Base-by-base conservation (phyloP, 2,888 invertebrate species). In the Andricus quercusramuli region DNA sequence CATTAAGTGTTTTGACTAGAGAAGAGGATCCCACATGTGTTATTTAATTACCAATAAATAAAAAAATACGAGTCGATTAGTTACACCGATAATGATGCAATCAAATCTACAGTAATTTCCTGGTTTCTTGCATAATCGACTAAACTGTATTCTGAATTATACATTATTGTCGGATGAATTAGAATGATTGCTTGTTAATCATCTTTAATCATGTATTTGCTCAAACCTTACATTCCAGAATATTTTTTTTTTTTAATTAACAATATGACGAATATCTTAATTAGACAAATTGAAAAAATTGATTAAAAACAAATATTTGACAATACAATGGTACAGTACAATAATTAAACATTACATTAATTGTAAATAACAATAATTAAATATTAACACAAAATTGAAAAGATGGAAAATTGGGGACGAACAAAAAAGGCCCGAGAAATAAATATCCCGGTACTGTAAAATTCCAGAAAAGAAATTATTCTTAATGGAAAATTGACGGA, bases 1-100 rank as follows among this genome's bases (percentile, higher is more conserved):
- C 25, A 62, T 25, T 22, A 6, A 11, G 2, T 67, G 66, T 67
- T 67, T 67, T 67, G 22, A 37, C 41, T 8, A 67, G n/a, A 41
- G 6, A 67, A n/a, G 37, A 67, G 15, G 22, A 25, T 62, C 25
- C 37, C 3, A 67, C 29, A 25, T 20, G 11, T 32, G 29, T 37
- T 70, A 32, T 32, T 56, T 74, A 74, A 74, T 74, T 74, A 56
- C 51, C 20, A 32, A 74, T 32, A 56, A 20, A 29, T 74, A 47
- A 68, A 62, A 6, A 70, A 74, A 74, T 74, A 74, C 32, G 20
- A 56, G 56, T 74, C 74, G 51, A 74, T 74, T 37, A 74, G 29
- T 74, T 74, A 74, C 29, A 74, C 32, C 15, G 56, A 25, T n/a
- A 25, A 32, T 56, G 51, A 74, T 74, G 74, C 29, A 74, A 74